Base-by-base conservation (phyloP, 2,113 vertebrate species). In the Larimichthys polyactis region DNA sequence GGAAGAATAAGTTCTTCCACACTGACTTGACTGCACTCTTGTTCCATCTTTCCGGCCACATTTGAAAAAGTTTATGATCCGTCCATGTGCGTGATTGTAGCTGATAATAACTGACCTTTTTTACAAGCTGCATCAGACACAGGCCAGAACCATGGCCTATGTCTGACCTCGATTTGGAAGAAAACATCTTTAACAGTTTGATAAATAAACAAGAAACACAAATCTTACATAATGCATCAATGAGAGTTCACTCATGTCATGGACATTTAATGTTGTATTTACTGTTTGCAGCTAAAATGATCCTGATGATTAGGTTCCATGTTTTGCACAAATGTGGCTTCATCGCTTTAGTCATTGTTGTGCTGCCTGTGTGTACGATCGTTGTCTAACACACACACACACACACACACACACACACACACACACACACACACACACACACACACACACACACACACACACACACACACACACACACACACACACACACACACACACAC, bases 41-140 rank as follows among this genome's bases (percentile, higher is more conserved):
- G 36, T 8, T 40, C 36, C 36, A 11, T 71, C 52, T 67, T 20
- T 27, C 20, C 12, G 1, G 20, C 19, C 11, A 27, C 19, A 55
- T 59, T 57, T 60, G 22, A 40, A 22, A 58, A n/a, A 40, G 29
- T 71, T 54, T 51, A n/a, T 60, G 10, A 78, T 74, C 29, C 32
- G 55, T 64, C 62, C 29, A 11, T 52, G 55, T 63, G 52, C 55
- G 24, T 77, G 69, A 63, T 70, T 59, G 15, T 29, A 59, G 40
- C 54, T 62, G 57, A 81, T 81, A 71, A 71, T 49, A 36, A 11
- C 49, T 71, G 49, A 79, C 59, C 36, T 76, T 77, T 77, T 55
- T 58, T 19, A 44, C 51, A 59, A 5, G 4, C 27, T 46, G 43
- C 14, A 54, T 52, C 48, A 40, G 51, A 65, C 59, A 20, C 52